These are phyloP conservation scores for Cenopis cana DNA, from an alignment of 2,888 invertebrate genomes.

Conservation along the genomic window DNA sequence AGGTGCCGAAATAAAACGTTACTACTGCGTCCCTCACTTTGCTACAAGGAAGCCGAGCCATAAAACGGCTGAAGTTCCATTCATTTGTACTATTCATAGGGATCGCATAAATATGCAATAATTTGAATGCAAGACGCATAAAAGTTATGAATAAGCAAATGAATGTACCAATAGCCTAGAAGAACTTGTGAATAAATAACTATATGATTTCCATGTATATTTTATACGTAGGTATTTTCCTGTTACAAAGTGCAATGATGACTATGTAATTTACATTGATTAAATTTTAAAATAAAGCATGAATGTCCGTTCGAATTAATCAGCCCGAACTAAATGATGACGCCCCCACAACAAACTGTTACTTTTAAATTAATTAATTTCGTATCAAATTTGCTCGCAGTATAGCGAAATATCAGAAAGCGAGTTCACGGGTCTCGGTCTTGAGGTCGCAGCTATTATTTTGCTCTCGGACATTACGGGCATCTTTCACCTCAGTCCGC, in stretches of 20 bases:
- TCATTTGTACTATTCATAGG: no score
- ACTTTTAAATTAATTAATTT: slow-evolving; percentile 39
- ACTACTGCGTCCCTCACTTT: no score
- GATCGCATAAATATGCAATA: slow-evolving; percentile 48
- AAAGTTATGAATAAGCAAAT: neutral
- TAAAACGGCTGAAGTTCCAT: neutral
- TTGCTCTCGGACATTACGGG: slow-evolving; percentile 40
- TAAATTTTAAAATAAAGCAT: neutral
- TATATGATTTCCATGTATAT: neutral
- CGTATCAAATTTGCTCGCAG: slow-evolving; percentile 37
- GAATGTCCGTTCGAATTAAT: slow-evolving; percentile 3
- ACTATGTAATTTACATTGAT: neutral
- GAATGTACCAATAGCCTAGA: no score
- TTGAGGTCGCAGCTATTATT: slow-evolving; percentile 42
- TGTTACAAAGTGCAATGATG: neutral
- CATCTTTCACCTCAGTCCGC: slow-evolving; percentile 48
- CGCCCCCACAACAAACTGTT: slow-evolving; percentile 19
- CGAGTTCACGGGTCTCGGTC: slow-evolving; percentile 52
- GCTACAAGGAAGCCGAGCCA: no score
- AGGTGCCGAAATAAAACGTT: no score
- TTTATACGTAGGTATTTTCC: neutral
- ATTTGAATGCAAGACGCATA: slow-evolving; percentile 61
- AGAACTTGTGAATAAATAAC: no score
- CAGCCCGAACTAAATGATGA: slow-evolving; percentile 12
- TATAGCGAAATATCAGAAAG: slow-evolving; percentile 62